A percentile compares a stretch with the other conserved stretches of the same genome.
phyloP scores from a whole-genome alignment of 2,113 vertebrate species.

The Cryptomyrus ogoouensis region DNA sequence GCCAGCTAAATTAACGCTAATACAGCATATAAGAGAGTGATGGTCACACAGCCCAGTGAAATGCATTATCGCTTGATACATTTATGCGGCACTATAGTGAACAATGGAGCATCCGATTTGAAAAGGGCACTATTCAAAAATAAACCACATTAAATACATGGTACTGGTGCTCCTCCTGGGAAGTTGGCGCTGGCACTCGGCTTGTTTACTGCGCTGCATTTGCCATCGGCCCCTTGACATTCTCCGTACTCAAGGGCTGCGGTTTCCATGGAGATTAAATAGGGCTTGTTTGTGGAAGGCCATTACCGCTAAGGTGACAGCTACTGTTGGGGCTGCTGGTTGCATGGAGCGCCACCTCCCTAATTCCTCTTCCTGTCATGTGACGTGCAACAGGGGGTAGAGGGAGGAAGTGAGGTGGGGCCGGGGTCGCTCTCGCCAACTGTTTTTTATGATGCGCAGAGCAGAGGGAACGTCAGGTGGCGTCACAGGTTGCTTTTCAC shows the following conservation, averaged over 20 bases:
- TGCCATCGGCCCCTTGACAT: not conserved
- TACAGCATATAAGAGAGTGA: not conserved
- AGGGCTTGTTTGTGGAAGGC: slow-evolving; percentile 23
- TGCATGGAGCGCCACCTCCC: not conserved
- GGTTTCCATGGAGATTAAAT: slow-evolving; percentile 34
- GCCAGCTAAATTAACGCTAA: not conserved
- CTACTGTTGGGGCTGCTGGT: slow-evolving; percentile 7
- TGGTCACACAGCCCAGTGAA: not conserved
- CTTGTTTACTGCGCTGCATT: not conserved
- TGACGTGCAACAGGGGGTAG: not conserved
- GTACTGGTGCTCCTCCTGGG: not conserved
- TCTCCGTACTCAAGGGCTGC: slow-evolving; percentile 7
- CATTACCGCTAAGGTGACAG: slow-evolving; percentile 22
- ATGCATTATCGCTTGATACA: not conserved
- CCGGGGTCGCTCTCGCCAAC: not conserved
- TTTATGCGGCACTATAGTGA: not conserved
- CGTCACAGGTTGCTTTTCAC: not conserved
- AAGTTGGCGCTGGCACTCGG: not conserved
- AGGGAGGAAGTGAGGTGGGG: too few relatives aligned
- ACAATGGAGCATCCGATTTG: not conserved
- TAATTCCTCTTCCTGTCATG: not conserved
- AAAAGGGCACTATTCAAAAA: not conserved
- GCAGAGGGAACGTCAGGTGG: not conserved
- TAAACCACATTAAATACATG: not conserved
- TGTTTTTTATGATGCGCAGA: not conserved